A percentile compares a stretch with the other conserved stretches of the same genome.
phyloP scores from a whole-genome alignment of 2,888 invertebrate genomes.

The Xanthia icteritia region DNA sequence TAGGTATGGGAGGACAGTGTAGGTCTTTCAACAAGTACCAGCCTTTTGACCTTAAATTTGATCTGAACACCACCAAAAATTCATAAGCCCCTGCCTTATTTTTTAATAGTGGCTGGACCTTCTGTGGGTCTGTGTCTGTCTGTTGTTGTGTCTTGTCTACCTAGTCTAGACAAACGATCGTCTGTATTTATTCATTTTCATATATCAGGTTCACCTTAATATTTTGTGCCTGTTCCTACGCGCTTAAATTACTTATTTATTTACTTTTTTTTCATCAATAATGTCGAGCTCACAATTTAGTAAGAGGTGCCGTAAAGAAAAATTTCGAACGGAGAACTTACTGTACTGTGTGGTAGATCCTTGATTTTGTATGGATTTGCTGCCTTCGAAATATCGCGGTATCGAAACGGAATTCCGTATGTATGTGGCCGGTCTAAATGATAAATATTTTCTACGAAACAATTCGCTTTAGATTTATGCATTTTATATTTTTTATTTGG shows the following conservation, averaged over 20 bases:
- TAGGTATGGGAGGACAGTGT: no score
- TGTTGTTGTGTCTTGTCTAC: background rate
- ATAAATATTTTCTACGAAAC: background rate
- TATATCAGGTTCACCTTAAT: background rate
- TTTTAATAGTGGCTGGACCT: background rate
- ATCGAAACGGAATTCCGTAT: no score
- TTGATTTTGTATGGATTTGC: no score
- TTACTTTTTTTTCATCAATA: background rate
- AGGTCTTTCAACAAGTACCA: no score
- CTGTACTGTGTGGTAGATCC: no score
- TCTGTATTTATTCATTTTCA: conserved; percentile 36
- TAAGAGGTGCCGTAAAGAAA: background rate
- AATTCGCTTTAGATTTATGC: background rate
- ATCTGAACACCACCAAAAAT: no score
- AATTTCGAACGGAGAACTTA: no score
- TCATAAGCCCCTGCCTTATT: no score
- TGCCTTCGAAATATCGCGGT: no score
- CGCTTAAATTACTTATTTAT: conserved; percentile 21
- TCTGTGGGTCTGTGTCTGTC: background rate
- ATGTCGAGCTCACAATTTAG: conserved; percentile 5
- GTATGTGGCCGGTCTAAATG: background rate
- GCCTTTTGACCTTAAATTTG: background rate
- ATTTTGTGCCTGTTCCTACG: background rate
- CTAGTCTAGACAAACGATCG: conserved; percentile 49
- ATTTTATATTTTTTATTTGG: background rate